Percentiles rank a stretch among this genome's conserved stretches.
phyloP scores from a whole-genome alignment of 1,140 invertebrate genomes.

The Camponotus pennsylvanicus region DNA sequence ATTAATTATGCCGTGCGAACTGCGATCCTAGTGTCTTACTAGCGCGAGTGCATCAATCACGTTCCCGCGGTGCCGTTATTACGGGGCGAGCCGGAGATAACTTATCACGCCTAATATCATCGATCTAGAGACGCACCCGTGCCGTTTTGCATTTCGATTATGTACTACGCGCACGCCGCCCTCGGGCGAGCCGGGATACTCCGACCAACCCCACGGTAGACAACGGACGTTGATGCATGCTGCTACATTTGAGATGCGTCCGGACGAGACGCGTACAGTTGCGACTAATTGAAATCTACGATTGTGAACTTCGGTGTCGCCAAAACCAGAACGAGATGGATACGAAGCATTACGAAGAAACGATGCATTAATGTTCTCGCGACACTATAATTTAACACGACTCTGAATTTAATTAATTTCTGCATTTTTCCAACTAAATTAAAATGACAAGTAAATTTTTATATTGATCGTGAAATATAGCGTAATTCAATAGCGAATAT shows the following conservation, averaged over 20 bases:
- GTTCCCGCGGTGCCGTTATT: slow-evolving; percentile 57
- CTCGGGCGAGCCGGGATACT: background rate
- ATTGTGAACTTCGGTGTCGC: slow-evolving; percentile 77
- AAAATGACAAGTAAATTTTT: background rate
- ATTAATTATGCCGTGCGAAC: slow-evolving; percentile 57
- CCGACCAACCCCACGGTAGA: slow-evolving; percentile 35
- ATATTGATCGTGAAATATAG: background rate
- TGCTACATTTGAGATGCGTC: slow-evolving; percentile 54
- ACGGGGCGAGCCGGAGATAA: slow-evolving; percentile 63
- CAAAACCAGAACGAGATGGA: slow-evolving; percentile 1
- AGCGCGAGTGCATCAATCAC: slow-evolving; percentile 67
- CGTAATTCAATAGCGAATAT: background rate
- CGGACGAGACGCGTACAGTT: background rate
- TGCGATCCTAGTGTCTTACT: slow-evolving; percentile 48
- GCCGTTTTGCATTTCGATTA: slow-evolving; percentile 75
- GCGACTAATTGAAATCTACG: slow-evolving; percentile 84
- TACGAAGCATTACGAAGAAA: background rate
- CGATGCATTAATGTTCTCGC: slow-evolving; percentile 27
- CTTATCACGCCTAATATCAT: slow-evolving; percentile 74
- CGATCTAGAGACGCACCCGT: slow-evolving; percentile 62
- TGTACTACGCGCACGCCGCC: slow-evolving; percentile 9
- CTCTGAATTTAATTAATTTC: background rate
- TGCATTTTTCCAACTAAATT: background rate
- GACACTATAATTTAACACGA: background rate
- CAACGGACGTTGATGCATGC: slow-evolving; percentile 78